Evolutionary conservation across 1,140 invertebrate species (phyloP).

Genomic region (Trachelipus rathkii): DNA sequence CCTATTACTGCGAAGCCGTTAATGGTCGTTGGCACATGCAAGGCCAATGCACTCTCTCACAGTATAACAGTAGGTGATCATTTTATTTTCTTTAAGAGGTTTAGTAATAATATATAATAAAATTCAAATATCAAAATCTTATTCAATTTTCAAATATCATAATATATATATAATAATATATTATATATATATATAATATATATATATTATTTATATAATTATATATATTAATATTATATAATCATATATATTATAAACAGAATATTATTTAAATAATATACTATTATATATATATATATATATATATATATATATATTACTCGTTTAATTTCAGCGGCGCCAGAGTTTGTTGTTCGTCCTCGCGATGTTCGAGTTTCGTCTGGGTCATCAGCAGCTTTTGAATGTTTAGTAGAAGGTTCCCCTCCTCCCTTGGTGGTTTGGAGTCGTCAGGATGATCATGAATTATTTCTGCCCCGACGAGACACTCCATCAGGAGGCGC

Average conservation of each 20-base stretch:
- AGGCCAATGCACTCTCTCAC: constrained; percentile 67
- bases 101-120: no score
- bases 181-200: no score
- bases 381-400: constrained; percentile 78
- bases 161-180: no score
- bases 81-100: not conserved
- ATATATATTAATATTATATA: no score
- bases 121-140: no score
- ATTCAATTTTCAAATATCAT: no score
- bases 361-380: constrained; percentile 33
- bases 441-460: constrained; percentile 79
- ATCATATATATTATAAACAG: no score
- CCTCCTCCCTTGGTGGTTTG: constrained; percentile 83
- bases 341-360: constrained; percentile 44
- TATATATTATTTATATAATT: no score
- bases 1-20: constrained; percentile 74
- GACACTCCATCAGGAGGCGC: constrained; percentile 34
- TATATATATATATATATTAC: no score
- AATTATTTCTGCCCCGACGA: constrained; percentile 37
- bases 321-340: constrained; percentile 27
- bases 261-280: no score
- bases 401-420: constrained; percentile 85
- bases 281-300: no score
- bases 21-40: constrained; percentile 71
- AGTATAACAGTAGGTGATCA: constrained; percentile 66